A percentile compares a stretch with the other conserved stretches of the same genome.
Conservation (phyloP, 2,113 vertebrate genomes). For the Mandrillus leucophaeus region DNA sequence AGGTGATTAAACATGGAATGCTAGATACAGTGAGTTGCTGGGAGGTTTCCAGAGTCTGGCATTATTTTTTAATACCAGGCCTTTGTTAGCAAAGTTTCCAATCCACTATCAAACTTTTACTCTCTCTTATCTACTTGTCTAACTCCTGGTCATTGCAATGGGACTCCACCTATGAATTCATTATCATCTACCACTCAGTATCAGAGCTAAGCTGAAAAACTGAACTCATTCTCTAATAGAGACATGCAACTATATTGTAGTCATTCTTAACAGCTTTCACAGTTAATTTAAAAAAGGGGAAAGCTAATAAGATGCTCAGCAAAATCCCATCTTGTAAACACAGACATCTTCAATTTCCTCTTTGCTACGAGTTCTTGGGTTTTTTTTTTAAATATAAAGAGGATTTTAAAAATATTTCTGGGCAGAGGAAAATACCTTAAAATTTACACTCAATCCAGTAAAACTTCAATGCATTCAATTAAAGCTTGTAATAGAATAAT, state of each 20-base stretch:
- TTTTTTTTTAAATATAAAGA: neutral
- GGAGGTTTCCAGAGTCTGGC: no score
- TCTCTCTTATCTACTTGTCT: neutral
- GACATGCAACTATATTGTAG: rapidly evolving
- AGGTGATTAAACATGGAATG: neutral
- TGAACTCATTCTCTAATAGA: neutral
- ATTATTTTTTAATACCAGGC: neutral
- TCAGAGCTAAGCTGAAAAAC: neutral
- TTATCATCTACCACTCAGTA: neutral
- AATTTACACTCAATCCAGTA: neutral
- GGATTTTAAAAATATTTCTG: neutral
- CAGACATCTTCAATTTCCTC: neutral
- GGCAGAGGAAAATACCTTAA: neutral
- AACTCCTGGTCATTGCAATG: neutral
- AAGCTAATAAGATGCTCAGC: neutral
- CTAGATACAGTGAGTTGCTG: neutral
- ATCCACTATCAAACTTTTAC: neutral
- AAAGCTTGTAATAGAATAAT: neutral
- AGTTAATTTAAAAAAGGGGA: neutral
- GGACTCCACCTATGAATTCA: neutral
- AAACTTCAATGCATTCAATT: neutral
- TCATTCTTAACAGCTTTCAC: neutral
- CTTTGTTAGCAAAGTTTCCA: neutral
- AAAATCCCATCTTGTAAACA: neutral
- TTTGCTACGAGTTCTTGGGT: neutral